Evolutionary conservation across 2,888 invertebrate genomes (phyloP), one percentile per base, ranked within the genome.

Genomic region (Xylophagus ater): DNA sequence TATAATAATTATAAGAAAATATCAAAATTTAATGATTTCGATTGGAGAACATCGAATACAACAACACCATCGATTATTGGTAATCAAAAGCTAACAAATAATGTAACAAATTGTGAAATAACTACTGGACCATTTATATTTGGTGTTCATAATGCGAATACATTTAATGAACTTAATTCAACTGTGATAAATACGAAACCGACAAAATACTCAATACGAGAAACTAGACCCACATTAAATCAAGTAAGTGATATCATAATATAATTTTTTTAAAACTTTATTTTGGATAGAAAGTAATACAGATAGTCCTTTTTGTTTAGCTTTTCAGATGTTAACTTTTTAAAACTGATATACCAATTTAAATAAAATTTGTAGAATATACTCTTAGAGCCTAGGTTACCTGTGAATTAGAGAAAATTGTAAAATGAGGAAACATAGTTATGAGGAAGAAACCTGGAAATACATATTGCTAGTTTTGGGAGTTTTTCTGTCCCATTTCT

Each of bases 71-170:
- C 32, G n/a, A 7, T 26, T 18, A 31, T 29, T 24, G 10, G 17
- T 19, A 8, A 26, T 18, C 14, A 60, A 62, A 57, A 68, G 69
- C n/a, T n/a, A n/a, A n/a, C n/a, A n/a, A n/a, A n/a, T n/a, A n/a
- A n/a, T n/a, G n/a, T n/a, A n/a, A n/a, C n/a, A n/a, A n/a, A n/a
- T n/a, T n/a, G n/a, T n/a, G n/a, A n/a, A n/a, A n/a, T n/a, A n/a
- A n/a, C n/a, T n/a, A n/a, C n/a, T 53, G 74, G 74, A 23, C 74
- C 74, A 51, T 75, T 74, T 59, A 74, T 75, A 51, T 75, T 75
- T 56, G 74, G 74, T 47, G 67, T 74, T 42, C 72, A 74, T 56
- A 47, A 48, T 51, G 26, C 47, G 48, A 35, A 41, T 26, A 31
- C 29, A 10, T 52, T 48, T 45, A 50, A 51, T 35, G 49, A 47